phyloP scores from a whole-genome alignment of 1,140 invertebrate genomes.

The Anagrus nilaparvatae region DNA sequence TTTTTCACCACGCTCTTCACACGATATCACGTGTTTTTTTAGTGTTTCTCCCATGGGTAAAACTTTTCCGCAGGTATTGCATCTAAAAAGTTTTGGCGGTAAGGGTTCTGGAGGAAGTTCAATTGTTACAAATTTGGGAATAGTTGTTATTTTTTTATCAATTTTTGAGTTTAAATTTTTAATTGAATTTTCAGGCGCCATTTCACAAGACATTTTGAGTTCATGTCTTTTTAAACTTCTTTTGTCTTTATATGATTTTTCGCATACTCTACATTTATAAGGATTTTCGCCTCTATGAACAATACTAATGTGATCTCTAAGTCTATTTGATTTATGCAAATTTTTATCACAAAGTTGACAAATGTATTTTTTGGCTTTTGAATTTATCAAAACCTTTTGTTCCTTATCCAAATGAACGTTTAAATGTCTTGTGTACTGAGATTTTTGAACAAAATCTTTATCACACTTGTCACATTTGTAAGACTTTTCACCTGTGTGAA shows the following conservation, averaged over 20 bases:
- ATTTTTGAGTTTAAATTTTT: no score
- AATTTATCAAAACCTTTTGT: constrained; percentile 50
- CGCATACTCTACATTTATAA: constrained; percentile 45
- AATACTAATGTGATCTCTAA: constrained; percentile 42
- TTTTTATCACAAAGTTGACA: constrained; percentile 46
- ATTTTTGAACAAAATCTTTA: constrained; percentile 59
- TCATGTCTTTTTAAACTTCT: constrained; percentile 57
- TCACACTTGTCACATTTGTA: constrained; percentile 61
- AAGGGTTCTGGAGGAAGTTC: no score
- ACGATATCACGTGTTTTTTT: constrained; percentile 42
- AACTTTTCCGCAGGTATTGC: constrained; percentile 40
- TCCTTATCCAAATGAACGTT: constrained; percentile 62
- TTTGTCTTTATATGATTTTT: constrained; percentile 42
- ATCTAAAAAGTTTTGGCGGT: constrained; percentile 61
- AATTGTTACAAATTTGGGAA: no score
- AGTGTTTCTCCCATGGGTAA: constrained; percentile 26
- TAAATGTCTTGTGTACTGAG: constrained; percentile 56
- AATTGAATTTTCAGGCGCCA: no score
- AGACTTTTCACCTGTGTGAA: constrained; percentile 55
- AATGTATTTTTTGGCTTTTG: constrained; percentile 39
- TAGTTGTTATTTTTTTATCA: no score
- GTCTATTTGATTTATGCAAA: constrained; percentile 45
- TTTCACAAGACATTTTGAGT: no score
- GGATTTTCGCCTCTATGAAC: constrained; percentile 45
- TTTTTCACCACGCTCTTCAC: no score